Evolutionary conservation across 1,140 invertebrate genomes (phyloP).

Genomic region (Apis florea): DNA sequence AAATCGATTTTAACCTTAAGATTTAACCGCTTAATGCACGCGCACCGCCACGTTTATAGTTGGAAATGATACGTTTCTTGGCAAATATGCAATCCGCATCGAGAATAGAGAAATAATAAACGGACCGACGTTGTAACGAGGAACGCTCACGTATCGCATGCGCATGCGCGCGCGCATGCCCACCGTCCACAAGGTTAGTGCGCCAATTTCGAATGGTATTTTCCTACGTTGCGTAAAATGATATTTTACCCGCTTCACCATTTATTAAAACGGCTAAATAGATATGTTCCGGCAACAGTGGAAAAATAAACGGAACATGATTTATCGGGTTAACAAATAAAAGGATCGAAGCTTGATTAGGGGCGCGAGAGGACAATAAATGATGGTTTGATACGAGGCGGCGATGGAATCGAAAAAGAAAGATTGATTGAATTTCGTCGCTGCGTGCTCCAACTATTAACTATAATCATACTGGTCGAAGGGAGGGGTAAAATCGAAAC

Average conservation of each 20-base stretch:
- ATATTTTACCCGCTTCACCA: not conserved
- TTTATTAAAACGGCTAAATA: slow-evolving; percentile 8
- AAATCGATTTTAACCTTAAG: not conserved
- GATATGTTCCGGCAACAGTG: not conserved
- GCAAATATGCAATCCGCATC: not conserved
- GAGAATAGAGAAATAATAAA: not conserved
- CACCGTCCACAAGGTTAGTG: not conserved
- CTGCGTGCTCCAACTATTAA: slow-evolving; percentile 59
- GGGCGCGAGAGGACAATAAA: slow-evolving; percentile 35
- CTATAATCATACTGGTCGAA: slow-evolving; percentile 62
- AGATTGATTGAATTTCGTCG: slow-evolving; percentile 72
- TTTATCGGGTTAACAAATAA: slow-evolving; percentile 12
- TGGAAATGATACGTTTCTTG: not conserved
- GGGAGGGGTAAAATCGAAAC: slow-evolving; percentile 62
- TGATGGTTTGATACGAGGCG: slow-evolving; percentile 45
- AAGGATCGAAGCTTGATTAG: slow-evolving; percentile 29
- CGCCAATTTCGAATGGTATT: slow-evolving; percentile 20
- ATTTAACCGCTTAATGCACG: not conserved
- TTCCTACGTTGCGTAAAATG: not conserved
- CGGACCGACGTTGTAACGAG: not conserved
- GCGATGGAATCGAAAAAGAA: slow-evolving; percentile 51
- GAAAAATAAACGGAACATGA: slow-evolving; percentile 27
- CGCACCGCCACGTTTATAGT: not conserved
- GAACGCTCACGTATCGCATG: no score
- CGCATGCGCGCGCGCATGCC: not conserved